A percentile compares a stretch with the other conserved stretches of the same genome.
These are phyloP conservation scores for Caretta caretta DNA, from an alignment of 2,113 vertebrate species.

Conservation along the genomic window DNA sequence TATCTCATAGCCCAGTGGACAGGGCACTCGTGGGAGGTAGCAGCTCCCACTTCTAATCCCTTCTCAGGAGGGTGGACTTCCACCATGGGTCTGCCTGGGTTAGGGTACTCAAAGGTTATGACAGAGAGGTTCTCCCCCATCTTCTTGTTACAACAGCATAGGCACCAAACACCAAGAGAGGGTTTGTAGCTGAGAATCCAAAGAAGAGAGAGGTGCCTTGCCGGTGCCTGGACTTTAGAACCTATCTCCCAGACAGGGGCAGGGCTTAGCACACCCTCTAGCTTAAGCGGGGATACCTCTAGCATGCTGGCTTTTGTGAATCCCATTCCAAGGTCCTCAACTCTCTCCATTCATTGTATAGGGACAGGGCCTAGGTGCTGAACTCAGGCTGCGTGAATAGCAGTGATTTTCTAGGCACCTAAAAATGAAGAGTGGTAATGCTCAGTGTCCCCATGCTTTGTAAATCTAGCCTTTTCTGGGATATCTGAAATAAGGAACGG, in stretches of 20 bases:
- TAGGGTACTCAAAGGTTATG: not conserved
- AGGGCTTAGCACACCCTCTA: not conserved
- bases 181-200: too few species aligned
- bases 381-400: not conserved
- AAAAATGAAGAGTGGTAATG: not conserved
- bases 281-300: not conserved
- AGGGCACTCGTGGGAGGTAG: not conserved
- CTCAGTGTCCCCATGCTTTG: not conserved
- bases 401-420: not conserved
- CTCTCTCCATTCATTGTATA: not conserved
- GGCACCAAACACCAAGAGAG: too few species aligned
- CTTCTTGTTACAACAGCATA: not conserved
- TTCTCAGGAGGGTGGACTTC: too few species aligned
- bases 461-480: not conserved
- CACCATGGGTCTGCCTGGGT: too few species aligned
- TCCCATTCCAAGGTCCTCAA: not conserved
- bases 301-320: not conserved
- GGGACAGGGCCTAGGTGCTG: too few species aligned
- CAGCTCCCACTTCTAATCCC: too few species aligned
- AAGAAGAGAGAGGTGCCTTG: too few species aligned
- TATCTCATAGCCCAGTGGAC: too few species aligned
- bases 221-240: not conserved
- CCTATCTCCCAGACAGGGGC: not conserved
- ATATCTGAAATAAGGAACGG: not conserved
- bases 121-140: not conserved